Evolutionary conservation across 1,140 invertebrate genomes (phyloP), one percentile per base, ranked within the genome.

Genomic region (Trachymyrmex septentrionalis): DNA sequence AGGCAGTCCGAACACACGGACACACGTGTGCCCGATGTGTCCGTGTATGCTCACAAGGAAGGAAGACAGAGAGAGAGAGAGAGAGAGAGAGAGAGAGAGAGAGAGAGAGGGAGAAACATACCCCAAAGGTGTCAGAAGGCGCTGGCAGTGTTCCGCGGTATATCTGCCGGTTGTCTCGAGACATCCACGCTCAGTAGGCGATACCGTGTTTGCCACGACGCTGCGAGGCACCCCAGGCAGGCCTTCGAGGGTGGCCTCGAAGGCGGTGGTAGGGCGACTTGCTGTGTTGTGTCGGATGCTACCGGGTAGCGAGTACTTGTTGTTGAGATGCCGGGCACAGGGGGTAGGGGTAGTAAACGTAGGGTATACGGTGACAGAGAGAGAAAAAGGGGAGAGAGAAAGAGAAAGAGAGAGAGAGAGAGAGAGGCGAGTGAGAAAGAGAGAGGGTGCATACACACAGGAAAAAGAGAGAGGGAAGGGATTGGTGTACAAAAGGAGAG

Each of bases 271-370:
- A 94, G 93, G 91, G 92, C 91, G 90, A 92, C 91, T 94, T 95
- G 94, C 93, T 95, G 94, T 95, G 94, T 95, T 95, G 92, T 95
- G 94, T 94, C 92, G 93, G 93, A 94, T 95, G 93, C 94, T 93
- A 93, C 91, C 92, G 92, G 93, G 93, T 94, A 94, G 92, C 93
- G 88, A 89, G 92, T 94, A 94, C 92, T 95, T 95, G 94, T 95
- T 95, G 94, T 95, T 94, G 92, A 94, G 94, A 95, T 95, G 94
- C 94, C 92, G 90, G 90, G 82, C 85, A 71, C 44, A 82, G 85
- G 48, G 86, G 88, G 90, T 84, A 84, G 91, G 91, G 91, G 92
- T 90, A 73, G 90, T 75, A 66, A 77, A 86, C 64, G 86, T 34
- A 55, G 88, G 78, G 84, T 55, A 64, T 44, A 85, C 69, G 78